Evolutionary conservation across 2,113 vertebrate species (phyloP).

Genomic region (Abramis brama): DNA sequence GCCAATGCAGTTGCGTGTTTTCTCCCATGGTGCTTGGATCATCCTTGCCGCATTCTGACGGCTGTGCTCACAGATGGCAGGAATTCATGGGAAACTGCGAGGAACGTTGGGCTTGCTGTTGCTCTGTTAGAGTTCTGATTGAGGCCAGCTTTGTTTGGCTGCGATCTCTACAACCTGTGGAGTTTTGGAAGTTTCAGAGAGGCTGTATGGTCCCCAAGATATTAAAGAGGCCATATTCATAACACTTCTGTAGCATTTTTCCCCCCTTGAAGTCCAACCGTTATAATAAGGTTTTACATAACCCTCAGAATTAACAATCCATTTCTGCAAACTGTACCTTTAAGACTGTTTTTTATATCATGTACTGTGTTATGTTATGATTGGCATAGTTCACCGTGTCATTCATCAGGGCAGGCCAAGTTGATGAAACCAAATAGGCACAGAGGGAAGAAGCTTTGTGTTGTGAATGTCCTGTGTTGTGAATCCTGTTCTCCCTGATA

Average conservation of each 20-base stretch:
- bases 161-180: constrained; percentile 53
- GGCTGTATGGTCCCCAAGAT: background rate
- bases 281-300: background rate
- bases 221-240: background rate
- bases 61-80: constrained; percentile 55
- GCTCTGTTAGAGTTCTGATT: constrained; percentile 36
- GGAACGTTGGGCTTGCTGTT: constrained; percentile 48
- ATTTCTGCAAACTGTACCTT: background rate
- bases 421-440: constrained; percentile 23
- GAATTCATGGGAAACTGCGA: constrained; percentile 70
- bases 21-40: constrained; percentile 37
- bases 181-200: constrained; percentile 28
- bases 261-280: background rate
- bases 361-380: background rate
- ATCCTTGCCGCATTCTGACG: constrained; percentile 39
- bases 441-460: background rate
- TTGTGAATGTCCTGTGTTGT: background rate
- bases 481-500: background rate
- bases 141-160: constrained; percentile 55
- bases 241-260: background rate
- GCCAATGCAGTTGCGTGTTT: constrained; percentile 56
- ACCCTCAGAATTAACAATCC: background rate
- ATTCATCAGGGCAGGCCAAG: background rate
- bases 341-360: background rate
- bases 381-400: background rate